These are phyloP conservation scores for Lasioglossum albipes DNA, from an alignment of 1,140 invertebrate genomes.

Conservation along the genomic window DNA sequence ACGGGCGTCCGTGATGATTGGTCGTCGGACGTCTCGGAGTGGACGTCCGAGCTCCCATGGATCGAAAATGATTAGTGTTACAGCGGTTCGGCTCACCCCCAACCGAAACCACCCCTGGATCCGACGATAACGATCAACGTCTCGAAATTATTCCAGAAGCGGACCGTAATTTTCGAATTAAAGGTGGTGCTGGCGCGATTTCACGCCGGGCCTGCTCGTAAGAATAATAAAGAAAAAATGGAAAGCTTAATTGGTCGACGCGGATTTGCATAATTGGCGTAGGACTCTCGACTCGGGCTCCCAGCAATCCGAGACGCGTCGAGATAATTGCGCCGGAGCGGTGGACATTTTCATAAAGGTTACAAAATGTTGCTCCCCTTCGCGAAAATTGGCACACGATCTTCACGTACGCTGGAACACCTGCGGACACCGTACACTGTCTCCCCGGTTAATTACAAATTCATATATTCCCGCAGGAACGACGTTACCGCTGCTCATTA, in stretches of 20 bases:
- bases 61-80: constrained; percentile 17
- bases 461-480: neutral
- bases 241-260: constrained; percentile 68
- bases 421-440: neutral
- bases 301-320: constrained; percentile 27
- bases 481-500: neutral
- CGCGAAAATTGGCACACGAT: constrained; percentile 7
- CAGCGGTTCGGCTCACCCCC: constrained; percentile 32
- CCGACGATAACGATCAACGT: constrained; percentile 59
- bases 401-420: constrained; percentile 8
- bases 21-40: constrained; percentile 9
- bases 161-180: constrained; percentile 60
- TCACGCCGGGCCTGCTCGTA: constrained; percentile 19
- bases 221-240: constrained; percentile 20
- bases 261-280: constrained; percentile 69
- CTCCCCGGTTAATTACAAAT: constrained; percentile 8
- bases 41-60: neutral
- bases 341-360: constrained; percentile 24
- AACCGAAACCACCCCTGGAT: constrained; percentile 45
- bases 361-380: neutral
- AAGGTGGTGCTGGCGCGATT: constrained; percentile 30
- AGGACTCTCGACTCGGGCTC: constrained; percentile 42
- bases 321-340: constrained; percentile 43
- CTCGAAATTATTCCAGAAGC: constrained; percentile 54
- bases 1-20: constrained; percentile 45